phyloP scores from a whole-genome alignment of 2,888 invertebrate species.

The Alsophila aescularia region DNA sequence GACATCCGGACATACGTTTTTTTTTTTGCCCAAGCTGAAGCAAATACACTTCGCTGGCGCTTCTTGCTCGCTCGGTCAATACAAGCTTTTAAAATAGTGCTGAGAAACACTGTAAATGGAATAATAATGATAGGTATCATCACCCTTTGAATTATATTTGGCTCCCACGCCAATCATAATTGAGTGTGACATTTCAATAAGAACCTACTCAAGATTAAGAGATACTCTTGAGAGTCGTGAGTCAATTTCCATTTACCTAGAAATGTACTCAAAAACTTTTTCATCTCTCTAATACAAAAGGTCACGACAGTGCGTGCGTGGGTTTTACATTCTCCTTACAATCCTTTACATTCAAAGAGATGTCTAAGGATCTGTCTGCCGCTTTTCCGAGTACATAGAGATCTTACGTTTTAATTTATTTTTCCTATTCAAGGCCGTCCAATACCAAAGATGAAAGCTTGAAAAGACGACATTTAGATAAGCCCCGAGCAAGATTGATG shows the following conservation, averaged over 20 bases:
- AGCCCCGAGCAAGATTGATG: slow-evolving; percentile 69
- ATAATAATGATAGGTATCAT: too few species aligned
- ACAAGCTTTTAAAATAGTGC: too few species aligned
- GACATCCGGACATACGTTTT: too few species aligned
- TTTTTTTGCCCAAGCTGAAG: too few species aligned
- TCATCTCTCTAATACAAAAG: slow-evolving; percentile 20
- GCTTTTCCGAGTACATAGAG: slow-evolving; percentile 11
- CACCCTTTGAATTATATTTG: background rate
- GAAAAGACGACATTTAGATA: slow-evolving; percentile 63
- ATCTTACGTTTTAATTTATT: slow-evolving; percentile 44
- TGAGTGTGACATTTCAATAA: slow-evolving; percentile 8
- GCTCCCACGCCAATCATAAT: background rate
- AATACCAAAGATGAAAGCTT: slow-evolving; percentile 55
- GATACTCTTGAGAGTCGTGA: slow-evolving; percentile 14
- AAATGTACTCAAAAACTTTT: slow-evolving; percentile 13
- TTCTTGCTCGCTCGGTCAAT: too few species aligned
- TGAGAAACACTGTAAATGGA: too few species aligned
- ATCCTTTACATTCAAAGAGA: slow-evolving; percentile 19
- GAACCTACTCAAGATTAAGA: slow-evolving; percentile 12
- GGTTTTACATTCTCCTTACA: slow-evolving; percentile 7
- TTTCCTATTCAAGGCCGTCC: slow-evolving; percentile 53
- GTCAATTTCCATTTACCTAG: slow-evolving; percentile 12
- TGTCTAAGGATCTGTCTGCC: slow-evolving; percentile 9
- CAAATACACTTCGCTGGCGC: too few species aligned
- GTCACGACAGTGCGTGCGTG: slow-evolving; percentile 16